phyloP scores from a whole-genome alignment of 2,797 vertebrate species.

The Gymnodraco acuticeps region DNA sequence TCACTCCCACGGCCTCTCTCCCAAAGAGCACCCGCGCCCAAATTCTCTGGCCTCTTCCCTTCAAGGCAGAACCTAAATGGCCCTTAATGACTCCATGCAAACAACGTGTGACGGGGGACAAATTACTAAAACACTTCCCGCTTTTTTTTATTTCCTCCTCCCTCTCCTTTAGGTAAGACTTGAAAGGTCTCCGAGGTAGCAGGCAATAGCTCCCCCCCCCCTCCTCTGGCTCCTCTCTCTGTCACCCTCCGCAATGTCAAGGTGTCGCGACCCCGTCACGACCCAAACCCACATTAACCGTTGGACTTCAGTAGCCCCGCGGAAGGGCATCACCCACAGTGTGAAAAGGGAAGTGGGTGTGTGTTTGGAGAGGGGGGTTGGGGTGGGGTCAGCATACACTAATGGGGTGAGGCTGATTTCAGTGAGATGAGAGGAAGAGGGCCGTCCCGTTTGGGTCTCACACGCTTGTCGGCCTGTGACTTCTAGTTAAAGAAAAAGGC shows the following conservation, averaged over 20 bases:
- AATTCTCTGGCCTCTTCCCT: conserved; percentile 66
- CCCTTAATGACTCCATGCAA: conserved; percentile 83
- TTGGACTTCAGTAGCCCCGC: conserved; percentile 54
- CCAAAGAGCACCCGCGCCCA: conserved; percentile 60
- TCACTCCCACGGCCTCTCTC: conserved; percentile 45
- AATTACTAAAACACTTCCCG: conserved; percentile 78
- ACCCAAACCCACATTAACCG: conserved; percentile 57
- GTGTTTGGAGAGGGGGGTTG: conserved; percentile 45
- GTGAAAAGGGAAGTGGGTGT: conserved; percentile 70
- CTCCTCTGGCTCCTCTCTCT: conserved; percentile 81
- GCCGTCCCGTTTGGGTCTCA: conserved; percentile 69
- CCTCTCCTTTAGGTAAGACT: conserved; percentile 73
- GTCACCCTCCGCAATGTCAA: conserved; percentile 76
- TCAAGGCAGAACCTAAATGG: conserved; percentile 75
- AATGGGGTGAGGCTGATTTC: conserved; percentile 80
- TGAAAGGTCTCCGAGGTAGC: conserved; percentile 71
- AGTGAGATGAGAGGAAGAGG: conserved; percentile 79
- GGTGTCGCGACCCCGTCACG: conserved; percentile 80
- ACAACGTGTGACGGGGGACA: conserved; percentile 82
- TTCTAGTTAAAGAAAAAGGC: conserved; percentile 62
- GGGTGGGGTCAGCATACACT: conserved; percentile 56
- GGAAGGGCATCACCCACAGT: conserved; percentile 51
- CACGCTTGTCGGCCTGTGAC: conserved; percentile 73
- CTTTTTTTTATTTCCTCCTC: conserved; percentile 42
- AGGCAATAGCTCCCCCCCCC: conserved; percentile 21